phyloP scores from a whole-genome alignment of 2,797 vertebrate genomes.

The Lacerta viridis region DNA sequence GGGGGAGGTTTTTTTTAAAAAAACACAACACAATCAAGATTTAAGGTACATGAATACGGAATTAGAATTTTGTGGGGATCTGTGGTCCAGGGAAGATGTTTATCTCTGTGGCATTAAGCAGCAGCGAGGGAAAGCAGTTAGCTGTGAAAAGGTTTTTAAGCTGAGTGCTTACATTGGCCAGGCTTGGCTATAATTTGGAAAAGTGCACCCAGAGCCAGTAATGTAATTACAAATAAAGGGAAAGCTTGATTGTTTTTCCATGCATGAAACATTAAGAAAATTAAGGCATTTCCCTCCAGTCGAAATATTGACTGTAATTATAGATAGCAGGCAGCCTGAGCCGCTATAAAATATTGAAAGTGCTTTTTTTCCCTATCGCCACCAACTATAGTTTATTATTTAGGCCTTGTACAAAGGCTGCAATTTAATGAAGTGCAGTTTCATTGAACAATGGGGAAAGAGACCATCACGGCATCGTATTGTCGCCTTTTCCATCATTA shows the following conservation, averaged over 20 bases:
- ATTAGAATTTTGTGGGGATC: conserved; percentile 56
- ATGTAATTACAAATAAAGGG: conserved; percentile 75
- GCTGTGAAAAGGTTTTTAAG: conserved; percentile 58
- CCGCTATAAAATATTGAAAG: conserved; percentile 71
- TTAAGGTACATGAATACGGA: conserved; percentile 65
- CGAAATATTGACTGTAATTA: conserved; percentile 78
- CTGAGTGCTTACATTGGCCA: conserved; percentile 68
- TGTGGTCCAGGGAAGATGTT: conserved; percentile 52
- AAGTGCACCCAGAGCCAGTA: conserved; percentile 68
- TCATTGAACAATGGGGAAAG: conserved; percentile 54
- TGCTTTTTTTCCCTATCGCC: conserved; percentile 61
- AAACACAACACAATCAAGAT: conserved; percentile 59
- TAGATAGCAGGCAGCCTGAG: conserved; percentile 70
- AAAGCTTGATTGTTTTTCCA: conserved; percentile 79
- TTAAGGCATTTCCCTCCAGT: conserved; percentile 73
- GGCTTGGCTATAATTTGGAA: conserved; percentile 75
- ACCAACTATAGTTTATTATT: conserved; percentile 72
- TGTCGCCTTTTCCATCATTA: conserved; percentile 66
- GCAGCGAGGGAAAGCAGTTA: conserved; percentile 59
- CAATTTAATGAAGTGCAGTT: conserved; percentile 73
- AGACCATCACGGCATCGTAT: conserved; percentile 57
- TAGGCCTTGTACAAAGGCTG: conserved; percentile 61
- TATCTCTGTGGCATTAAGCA: conserved; percentile 62
- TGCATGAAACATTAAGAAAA: conserved; percentile 80
- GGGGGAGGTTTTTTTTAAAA: too few relatives aligned